phyloP scores from a whole-genome alignment of 2,797 vertebrate species.

The Pteropus rufus region DNA sequence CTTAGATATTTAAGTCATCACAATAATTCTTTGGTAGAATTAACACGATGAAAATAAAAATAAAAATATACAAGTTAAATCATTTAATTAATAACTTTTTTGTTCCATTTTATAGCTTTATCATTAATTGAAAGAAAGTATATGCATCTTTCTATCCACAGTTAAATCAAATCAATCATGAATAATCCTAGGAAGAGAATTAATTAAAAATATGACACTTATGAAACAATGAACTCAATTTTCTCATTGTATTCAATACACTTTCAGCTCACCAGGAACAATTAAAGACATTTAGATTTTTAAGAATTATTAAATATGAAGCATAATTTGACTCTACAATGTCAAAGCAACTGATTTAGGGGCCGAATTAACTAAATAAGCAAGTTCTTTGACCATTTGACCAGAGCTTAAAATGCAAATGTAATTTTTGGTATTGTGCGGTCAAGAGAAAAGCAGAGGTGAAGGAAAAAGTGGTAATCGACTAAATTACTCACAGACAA shows the following conservation, averaged over 20 bases:
- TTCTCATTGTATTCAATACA: background rate
- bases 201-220: background rate
- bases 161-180: background rate
- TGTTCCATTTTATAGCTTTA: background rate
- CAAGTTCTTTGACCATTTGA: background rate
- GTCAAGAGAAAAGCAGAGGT: background rate
- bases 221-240: background rate
- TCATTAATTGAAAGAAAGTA: background rate
- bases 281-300: background rate
- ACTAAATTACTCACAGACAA: background rate
- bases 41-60: background rate
- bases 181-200: background rate
- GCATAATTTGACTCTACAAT: background rate
- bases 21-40: background rate
- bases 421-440: background rate
- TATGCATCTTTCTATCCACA: background rate
- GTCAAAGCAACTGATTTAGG: background rate
- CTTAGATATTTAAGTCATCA: background rate
- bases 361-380: background rate
- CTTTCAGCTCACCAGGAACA: background rate
- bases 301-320: background rate
- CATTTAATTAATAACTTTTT: background rate
- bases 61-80: background rate
- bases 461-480: background rate
- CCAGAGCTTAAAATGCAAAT: background rate